phyloP scores from a whole-genome alignment of 2,113 vertebrate species.

The Varanus komodoensis region DNA sequence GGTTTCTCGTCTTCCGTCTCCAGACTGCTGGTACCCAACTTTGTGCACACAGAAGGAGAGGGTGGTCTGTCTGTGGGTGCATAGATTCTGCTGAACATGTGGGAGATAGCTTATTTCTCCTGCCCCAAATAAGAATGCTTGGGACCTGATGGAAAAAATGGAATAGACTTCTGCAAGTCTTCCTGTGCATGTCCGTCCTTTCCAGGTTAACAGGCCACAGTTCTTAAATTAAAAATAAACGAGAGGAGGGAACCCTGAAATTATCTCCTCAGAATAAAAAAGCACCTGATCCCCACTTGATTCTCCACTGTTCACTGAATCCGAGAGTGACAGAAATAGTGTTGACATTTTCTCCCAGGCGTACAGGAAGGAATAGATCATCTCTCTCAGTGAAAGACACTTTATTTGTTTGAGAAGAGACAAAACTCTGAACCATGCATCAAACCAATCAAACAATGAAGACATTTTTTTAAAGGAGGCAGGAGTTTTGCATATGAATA shows the following conservation, averaged over 20 bases:
- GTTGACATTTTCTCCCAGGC: conserved; percentile 70
- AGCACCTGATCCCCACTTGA: conserved; percentile 61
- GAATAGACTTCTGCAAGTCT: not conserved
- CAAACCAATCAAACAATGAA: conserved; percentile 72
- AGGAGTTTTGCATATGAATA: conserved; percentile 71
- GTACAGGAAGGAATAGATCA: conserved; percentile 49
- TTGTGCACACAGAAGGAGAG: no score
- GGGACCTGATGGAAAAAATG: rapidly evolving
- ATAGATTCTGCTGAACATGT: no score
- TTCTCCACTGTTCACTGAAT: conserved; percentile 51
- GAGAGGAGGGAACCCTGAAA: no score
- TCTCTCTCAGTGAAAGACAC: conserved; percentile 61
- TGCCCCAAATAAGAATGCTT: not conserved
- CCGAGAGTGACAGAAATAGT: conserved; percentile 64
- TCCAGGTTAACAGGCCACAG: conserved; percentile 41
- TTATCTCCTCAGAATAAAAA: conserved; percentile 37
- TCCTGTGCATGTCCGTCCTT: not conserved
- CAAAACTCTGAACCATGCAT: conserved; percentile 62
- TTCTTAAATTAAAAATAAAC: conserved; percentile 37
- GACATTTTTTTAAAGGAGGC: conserved; percentile 69
- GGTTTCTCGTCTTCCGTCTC: no score
- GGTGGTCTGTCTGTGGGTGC: no score
- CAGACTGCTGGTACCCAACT: no score
- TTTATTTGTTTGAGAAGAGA: conserved; percentile 67
- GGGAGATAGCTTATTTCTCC: not conserved